These are phyloP conservation scores for Sprattus sprattus DNA, from an alignment of 2,113 vertebrate species.

Conservation along the genomic window DNA sequence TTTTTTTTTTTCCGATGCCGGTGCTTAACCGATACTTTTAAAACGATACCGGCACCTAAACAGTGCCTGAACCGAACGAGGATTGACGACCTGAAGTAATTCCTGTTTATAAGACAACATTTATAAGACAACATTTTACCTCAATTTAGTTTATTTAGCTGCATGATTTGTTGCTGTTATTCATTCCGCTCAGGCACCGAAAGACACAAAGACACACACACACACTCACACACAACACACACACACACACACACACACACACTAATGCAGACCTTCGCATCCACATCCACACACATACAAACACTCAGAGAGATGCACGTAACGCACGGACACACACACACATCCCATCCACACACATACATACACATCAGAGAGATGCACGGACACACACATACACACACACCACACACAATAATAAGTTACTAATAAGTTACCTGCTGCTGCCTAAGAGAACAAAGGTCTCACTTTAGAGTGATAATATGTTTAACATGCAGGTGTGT, in stretches of 20 bases:
- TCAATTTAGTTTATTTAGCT: too few species aligned
- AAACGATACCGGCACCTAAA: too few species aligned
- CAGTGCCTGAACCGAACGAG: too few species aligned
- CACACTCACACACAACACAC: background rate
- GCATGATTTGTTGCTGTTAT: too few species aligned
- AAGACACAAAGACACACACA: too few species aligned
- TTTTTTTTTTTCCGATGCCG: too few species aligned
- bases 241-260: background rate
- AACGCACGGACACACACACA: background rate
- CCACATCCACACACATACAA: background rate
- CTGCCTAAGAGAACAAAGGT: conserved; percentile 36
- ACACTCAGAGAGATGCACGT: background rate
- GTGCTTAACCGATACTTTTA: too few species aligned
- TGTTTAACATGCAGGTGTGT: too few species aligned
- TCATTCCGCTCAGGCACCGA: too few species aligned
- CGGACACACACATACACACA: background rate
- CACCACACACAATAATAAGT: conserved; percentile 27
- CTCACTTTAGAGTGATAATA: conserved; percentile 19
- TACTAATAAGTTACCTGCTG: conserved; percentile 15
- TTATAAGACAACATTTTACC: too few species aligned
- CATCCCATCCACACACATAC: background rate
- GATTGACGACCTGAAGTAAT: too few species aligned
- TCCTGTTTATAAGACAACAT: too few species aligned
- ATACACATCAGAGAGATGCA: background rate
- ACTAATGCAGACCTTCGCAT: background rate